Evolutionary conservation across 2,113 vertebrate species (phyloP).

Genomic region (Poeciliopsis retropinna): DNA sequence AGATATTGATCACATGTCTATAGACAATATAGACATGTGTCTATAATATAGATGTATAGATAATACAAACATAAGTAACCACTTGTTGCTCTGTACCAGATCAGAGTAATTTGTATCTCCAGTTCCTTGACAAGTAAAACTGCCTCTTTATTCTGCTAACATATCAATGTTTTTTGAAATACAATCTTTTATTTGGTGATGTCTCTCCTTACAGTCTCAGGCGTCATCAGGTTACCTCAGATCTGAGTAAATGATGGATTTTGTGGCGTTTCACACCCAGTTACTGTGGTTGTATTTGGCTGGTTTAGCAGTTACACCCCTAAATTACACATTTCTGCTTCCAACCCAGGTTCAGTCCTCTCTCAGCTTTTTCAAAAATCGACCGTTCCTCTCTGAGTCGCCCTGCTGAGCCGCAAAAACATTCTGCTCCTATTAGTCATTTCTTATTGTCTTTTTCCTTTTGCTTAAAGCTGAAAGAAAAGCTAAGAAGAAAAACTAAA

Average conservation of each 20-base stretch:
- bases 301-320: constrained; percentile 9
- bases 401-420: not conserved
- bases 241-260: not conserved
- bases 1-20: too few relatives aligned
- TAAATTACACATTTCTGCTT: constrained; percentile 22
- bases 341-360: not conserved
- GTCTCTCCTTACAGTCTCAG: too few relatives aligned
- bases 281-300: constrained; percentile 28
- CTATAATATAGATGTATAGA: too few relatives aligned
- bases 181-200: too few relatives aligned
- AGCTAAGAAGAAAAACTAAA: constrained; percentile 21
- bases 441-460: not conserved
- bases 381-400: not conserved
- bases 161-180: too few relatives aligned
- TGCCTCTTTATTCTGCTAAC: too few relatives aligned
- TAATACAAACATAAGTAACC: too few relatives aligned
- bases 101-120: too few relatives aligned
- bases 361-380: constrained; percentile 5
- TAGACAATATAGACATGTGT: too few relatives aligned
- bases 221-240: not conserved
- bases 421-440: not conserved
- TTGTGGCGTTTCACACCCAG: constrained; percentile 31
- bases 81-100: too few relatives aligned
- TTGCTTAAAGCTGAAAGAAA: not conserved
- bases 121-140: too few relatives aligned